These are phyloP conservation scores for Rhinolophus ferrumequinum DNA, from an alignment of 2,113 vertebrate genomes.

Conservation along the genomic window DNA sequence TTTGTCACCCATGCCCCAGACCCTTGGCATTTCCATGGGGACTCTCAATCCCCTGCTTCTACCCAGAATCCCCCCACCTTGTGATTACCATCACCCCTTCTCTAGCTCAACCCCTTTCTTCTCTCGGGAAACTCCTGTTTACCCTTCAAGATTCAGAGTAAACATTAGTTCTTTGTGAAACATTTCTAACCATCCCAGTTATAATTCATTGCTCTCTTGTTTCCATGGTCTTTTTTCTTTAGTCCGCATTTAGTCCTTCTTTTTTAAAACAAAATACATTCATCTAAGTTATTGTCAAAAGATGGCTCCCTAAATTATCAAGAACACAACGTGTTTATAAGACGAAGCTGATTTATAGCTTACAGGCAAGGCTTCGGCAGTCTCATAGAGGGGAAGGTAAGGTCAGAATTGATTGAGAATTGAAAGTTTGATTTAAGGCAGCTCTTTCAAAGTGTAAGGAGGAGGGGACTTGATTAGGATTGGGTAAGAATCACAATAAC, in stretches of 20 bases:
- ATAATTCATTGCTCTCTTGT: neutral
- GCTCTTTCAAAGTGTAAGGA: neutral
- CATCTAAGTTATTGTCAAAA: neutral
- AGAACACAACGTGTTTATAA: neutral
- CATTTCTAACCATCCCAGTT: neutral
- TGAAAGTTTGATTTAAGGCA: neutral
- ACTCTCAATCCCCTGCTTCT: neutral
- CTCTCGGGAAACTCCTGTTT: neutral
- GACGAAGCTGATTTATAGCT: neutral
- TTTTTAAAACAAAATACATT: neutral
- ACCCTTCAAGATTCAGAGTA: neutral
- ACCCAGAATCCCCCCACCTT: neutral
- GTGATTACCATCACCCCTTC: neutral
- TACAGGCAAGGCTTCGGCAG: neutral
- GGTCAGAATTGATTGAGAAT: slow-evolving; percentile 2
- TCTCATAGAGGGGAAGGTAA: neutral
- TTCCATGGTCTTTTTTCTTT: neutral
- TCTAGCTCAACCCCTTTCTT: neutral
- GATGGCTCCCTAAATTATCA: neutral
- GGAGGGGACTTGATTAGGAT: neutral
- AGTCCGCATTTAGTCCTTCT: neutral
- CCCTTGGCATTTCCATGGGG: neutral
- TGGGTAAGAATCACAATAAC: neutral
- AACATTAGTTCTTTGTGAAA: neutral
- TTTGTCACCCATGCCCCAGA: neutral